Conservation (phyloP, 2,113 vertebrate genomes). For the Sigmodon hispidus region DNA sequence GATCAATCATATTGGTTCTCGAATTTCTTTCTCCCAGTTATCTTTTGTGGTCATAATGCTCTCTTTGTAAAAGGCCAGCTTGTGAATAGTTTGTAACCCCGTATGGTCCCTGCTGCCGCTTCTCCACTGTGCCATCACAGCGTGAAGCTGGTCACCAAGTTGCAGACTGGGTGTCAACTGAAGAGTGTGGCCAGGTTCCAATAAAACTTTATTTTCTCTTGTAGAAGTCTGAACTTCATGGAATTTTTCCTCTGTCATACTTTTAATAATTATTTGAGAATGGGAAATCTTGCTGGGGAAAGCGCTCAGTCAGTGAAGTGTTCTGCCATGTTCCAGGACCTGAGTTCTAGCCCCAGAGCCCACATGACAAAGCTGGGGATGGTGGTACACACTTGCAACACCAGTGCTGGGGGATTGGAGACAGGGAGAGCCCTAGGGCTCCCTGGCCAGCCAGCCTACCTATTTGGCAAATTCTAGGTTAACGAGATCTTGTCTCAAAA, state of each 20-base stretch:
- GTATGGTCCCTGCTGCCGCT: not conserved
- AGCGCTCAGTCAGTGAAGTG: not conserved
- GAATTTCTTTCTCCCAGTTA: not conserved
- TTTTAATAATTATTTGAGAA: not conserved
- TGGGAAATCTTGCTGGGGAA: not conserved
- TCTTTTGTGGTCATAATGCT: not conserved
- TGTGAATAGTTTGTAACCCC: not conserved
- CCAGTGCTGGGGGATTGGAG: too few relatives aligned
- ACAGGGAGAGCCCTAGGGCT: not conserved
- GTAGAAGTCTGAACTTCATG: not conserved
- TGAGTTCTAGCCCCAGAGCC: not conserved
- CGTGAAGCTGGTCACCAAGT: not conserved
- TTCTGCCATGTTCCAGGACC: not conserved
- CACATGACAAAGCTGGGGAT: not conserved
- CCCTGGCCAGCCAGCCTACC: not conserved
- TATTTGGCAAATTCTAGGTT: not conserved
- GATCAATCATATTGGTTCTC: not conserved
- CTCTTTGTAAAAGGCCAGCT: not conserved
- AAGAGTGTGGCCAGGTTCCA: not conserved
- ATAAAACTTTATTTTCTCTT: slow-evolving; percentile 27
- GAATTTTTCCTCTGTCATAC: not conserved
- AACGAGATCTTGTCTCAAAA: not conserved
- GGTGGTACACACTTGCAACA: not conserved
- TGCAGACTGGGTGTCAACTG: not conserved
- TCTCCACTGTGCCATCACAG: not conserved